Evolutionary conservation across 2,797 vertebrate genomes (phyloP).

Genomic region (Gobionotothen gibberifrons): DNA sequence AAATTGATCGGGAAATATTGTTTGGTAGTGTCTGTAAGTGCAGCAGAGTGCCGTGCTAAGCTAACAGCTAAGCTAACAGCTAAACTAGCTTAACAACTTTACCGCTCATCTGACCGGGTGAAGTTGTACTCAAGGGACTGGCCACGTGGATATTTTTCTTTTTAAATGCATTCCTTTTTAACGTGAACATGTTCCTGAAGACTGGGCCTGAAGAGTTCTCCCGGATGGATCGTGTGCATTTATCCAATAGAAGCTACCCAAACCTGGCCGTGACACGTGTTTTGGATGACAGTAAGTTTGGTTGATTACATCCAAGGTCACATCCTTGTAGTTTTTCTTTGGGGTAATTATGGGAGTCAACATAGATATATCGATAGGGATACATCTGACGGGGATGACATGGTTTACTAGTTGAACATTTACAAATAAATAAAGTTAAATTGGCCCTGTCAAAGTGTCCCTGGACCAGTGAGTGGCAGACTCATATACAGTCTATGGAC

Average conservation of each 20-base stretch:
- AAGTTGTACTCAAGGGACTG: not conserved
- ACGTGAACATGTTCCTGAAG: accelerated
- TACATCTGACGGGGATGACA: not conserved
- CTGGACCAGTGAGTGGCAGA: too few relatives aligned
- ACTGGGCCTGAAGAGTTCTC: not conserved
- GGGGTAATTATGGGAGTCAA: accelerated
- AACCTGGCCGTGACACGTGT: slow-evolving; percentile 73
- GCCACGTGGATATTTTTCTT: accelerated
- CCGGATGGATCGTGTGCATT: slow-evolving; percentile 13
- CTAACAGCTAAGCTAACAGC: slow-evolving; percentile 1
- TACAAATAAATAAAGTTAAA: not conserved
- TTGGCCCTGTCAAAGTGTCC: not conserved
- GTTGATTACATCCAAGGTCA: not conserved
- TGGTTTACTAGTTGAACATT: not conserved
- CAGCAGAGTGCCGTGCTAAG: not conserved
- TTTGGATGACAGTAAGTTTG: slow-evolving; percentile 50
- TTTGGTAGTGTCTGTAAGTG: accelerated
- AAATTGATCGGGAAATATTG: not conserved
- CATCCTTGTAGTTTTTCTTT: accelerated
- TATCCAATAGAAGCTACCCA: slow-evolving; percentile 39
- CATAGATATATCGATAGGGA: accelerated
- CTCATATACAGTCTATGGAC: too few relatives aligned
- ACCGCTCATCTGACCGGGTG: not conserved
- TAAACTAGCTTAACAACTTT: slow-evolving; percentile 3
- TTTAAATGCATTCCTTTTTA: not conserved